phyloP scores from a whole-genome alignment of 2,888 invertebrate species.

The Therioaphis trifolii region DNA sequence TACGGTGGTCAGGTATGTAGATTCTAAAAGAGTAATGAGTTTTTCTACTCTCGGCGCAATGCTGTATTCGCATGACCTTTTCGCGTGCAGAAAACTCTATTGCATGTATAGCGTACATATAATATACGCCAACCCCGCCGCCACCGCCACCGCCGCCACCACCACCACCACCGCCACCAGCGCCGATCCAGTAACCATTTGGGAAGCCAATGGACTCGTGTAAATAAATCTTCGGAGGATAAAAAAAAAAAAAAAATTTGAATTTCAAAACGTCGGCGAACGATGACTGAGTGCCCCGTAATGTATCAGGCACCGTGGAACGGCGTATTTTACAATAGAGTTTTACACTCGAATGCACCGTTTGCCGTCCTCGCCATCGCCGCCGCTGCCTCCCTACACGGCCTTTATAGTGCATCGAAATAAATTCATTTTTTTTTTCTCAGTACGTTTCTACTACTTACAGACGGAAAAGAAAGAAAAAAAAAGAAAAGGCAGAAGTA shows the following conservation, averaged over 20 bases:
- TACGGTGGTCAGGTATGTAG: too few relatives aligned
- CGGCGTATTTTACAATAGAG: constrained; percentile 55
- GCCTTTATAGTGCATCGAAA: constrained; percentile 43
- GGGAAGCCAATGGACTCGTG: constrained; percentile 44
- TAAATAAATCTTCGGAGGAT: constrained; percentile 58
- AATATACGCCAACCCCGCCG: not conserved
- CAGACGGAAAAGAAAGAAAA: not conserved
- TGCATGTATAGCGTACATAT: not conserved
- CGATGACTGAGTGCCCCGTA: constrained; percentile 56
- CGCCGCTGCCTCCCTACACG: not conserved
- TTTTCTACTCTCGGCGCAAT: too few relatives aligned
- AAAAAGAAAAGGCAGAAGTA: not conserved
- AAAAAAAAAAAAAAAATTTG: constrained; percentile 43
- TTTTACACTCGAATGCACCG: constrained; percentile 58
- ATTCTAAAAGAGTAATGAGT: too few relatives aligned
- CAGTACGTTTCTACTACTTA: not conserved
- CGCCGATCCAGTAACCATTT: constrained; percentile 41
- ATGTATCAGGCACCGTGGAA: constrained; percentile 45
- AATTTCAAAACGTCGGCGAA: constrained; percentile 58
- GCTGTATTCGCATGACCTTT: not conserved
- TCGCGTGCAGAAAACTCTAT: not conserved
- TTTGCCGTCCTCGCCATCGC: not conserved
- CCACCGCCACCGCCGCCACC: not conserved
- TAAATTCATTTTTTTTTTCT: constrained; percentile 40
- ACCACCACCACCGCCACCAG: not conserved